Evolutionary conservation across 2,888 invertebrate species (phyloP).

Genomic region (Acleris sparsana): DNA sequence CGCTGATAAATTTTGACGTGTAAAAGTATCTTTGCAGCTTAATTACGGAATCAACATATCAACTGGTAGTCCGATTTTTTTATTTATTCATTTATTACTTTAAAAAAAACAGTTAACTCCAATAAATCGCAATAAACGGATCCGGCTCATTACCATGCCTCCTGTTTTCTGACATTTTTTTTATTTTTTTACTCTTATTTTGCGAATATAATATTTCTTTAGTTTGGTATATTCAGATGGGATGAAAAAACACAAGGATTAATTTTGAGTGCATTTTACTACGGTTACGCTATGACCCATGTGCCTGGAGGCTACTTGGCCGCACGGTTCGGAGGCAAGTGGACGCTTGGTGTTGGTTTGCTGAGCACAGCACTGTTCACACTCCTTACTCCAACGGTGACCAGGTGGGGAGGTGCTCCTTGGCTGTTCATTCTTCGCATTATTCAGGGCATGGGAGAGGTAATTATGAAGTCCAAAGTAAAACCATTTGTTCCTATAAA

Average conservation of each 20-base stretch:
- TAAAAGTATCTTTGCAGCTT: too few relatives aligned
- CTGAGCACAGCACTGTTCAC: constrained; percentile 89
- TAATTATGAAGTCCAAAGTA: constrained; percentile 43
- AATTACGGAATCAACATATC: too few relatives aligned
- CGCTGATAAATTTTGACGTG: too few relatives aligned
- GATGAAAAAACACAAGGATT: constrained; percentile 85
- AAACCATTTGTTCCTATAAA: too few relatives aligned
- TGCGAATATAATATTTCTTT: constrained; percentile 21
- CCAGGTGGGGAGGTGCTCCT: constrained; percentile 67
- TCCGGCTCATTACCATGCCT: too few relatives aligned
- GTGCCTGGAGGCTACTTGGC: constrained; percentile 89
- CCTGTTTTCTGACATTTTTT: too few relatives aligned
- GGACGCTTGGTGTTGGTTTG: constrained; percentile 88
- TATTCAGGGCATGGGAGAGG: constrained; percentile 88
- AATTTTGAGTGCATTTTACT: constrained; percentile 89
- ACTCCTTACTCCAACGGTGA: constrained; percentile 87
- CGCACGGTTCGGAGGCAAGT: constrained; percentile 89
- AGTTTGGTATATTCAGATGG: constrained; percentile 79
- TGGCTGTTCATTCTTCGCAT: constrained; percentile 73
- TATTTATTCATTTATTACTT: too few relatives aligned
- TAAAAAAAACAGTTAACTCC: too few relatives aligned
- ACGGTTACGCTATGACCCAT: constrained; percentile 89
- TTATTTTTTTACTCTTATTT: too few relatives aligned
- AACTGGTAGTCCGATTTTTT: too few relatives aligned
- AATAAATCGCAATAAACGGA: too few relatives aligned